Conservation (phyloP, 2,888 invertebrate species). For the Teleogryllus oceanicus region DNA sequence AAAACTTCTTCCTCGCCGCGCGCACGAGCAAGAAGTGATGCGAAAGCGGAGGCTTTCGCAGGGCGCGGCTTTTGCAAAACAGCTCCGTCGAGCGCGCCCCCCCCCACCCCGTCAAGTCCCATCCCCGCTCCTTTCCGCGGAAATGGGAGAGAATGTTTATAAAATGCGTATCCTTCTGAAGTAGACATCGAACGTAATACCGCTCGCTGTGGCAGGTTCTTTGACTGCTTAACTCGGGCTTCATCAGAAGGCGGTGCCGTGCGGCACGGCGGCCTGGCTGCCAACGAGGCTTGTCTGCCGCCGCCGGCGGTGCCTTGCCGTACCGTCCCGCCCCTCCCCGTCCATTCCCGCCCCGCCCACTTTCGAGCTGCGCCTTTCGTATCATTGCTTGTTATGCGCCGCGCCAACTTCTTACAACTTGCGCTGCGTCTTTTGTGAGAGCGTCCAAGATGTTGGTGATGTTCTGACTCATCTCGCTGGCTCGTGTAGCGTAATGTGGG, state of each 20-base stretch:
- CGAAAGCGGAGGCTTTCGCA: background rate
- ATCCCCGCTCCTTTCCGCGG: background rate
- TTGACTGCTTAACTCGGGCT: background rate
- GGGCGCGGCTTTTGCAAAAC: background rate
- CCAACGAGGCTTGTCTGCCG: too few species aligned
- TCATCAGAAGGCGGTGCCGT: background rate
- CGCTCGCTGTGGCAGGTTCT: background rate
- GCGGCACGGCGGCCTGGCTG: too few species aligned
- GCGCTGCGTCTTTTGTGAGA: too few species aligned
- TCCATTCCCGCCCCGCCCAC: too few species aligned
- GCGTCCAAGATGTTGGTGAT: too few species aligned
- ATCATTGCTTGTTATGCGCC: too few species aligned
- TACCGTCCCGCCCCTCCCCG: too few species aligned
- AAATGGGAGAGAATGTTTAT: background rate
- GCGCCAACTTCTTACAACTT: too few species aligned
- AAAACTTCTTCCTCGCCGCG: slow-evolving; percentile 28
- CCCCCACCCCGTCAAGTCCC: background rate
- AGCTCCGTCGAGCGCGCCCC: background rate
- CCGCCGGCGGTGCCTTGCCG: too few species aligned
- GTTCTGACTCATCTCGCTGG: too few species aligned
- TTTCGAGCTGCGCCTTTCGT: too few species aligned
- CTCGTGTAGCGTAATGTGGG: too few species aligned
- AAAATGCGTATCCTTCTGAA: background rate
- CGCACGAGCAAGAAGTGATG: slow-evolving; percentile 19
- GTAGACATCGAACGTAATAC: slow-evolving; percentile 7